Evolutionary conservation across 2,797 vertebrate genomes (phyloP), one percentile per base, ranked within the genome.

Genomic region (Onychomys torridus): DNA sequence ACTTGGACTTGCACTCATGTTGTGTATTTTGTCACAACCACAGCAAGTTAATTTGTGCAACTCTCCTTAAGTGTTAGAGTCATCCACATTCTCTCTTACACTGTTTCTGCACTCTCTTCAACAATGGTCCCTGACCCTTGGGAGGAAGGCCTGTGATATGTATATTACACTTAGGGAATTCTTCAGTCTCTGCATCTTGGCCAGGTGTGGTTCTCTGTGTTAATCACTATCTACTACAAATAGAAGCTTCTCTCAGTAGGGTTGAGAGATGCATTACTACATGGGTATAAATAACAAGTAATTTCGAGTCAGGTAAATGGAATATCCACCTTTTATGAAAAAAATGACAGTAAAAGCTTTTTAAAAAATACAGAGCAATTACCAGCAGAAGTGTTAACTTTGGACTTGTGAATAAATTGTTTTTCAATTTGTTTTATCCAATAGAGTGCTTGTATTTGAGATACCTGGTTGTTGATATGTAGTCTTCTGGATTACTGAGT

Each of bases 371-470:
- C 13, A 57, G 16, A 73, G 6, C 25, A 17, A 27, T 91, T 86
- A 37, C 21, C 40, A 94, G 49, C 14, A 86, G n/a, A 83, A 13
- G 6, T 3, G 2, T 92, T 85, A 94, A 43, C 9, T 49, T 92
- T 86, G 34, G 12, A 71, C 8, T 94, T 92, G 65, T 43, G 55
- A 91, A 12, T 77, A 91, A 67, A 89, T 96, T 17, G 82, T 79
- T 69, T 37, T 86, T 90, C 43, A 86, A 93, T 37, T 94, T 37
- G 43, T 16, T 43, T 93, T 94, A 27, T 16, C 12, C 5, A 29
- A 34, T 29, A 40, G 46, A 12, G 34, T 84, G 49, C 43, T 25
- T 29, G 23, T 43, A 6, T 12, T 91, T 95, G 76, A 87, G 84
- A 34, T 17, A n/a, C 23, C 8, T 63, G 69, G 2, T 34, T 40